Percentiles rank a stretch among this genome's conserved stretches.
Conservation (phyloP, 2,888 invertebrate species). For the Lycaena phlaeas region DNA sequence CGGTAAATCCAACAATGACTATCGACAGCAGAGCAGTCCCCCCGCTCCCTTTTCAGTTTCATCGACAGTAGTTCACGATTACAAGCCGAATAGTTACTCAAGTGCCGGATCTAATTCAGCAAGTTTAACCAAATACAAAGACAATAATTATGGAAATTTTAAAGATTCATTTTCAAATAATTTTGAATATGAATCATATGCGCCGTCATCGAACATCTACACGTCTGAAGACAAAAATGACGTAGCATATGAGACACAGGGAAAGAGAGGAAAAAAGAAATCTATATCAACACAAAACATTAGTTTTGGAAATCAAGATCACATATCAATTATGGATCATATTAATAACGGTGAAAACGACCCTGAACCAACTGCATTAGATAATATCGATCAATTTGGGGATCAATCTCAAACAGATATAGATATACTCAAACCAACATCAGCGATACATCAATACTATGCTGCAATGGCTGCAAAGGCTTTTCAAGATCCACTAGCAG, state of each 20-base stretch:
- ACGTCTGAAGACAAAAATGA: slow-evolving; percentile 36
- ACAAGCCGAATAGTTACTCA: slow-evolving; percentile 40
- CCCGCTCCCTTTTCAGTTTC: slow-evolving; percentile 49
- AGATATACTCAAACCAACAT: slow-evolving; percentile 42
- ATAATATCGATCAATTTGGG: slow-evolving; percentile 32
- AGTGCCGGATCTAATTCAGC: slow-evolving; percentile 24
- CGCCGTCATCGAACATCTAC: slow-evolving; percentile 46
- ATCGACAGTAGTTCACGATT: slow-evolving; percentile 51
- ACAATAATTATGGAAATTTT: slow-evolving; percentile 40
- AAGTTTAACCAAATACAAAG: slow-evolving; percentile 38
- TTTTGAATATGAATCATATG: slow-evolving; percentile 48
- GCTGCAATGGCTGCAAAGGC: slow-evolving; percentile 49
- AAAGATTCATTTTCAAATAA: slow-evolving; percentile 45
- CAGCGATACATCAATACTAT: slow-evolving; percentile 51
- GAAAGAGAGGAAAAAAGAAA: slow-evolving; percentile 46
- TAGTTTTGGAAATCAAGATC: slow-evolving; percentile 52
- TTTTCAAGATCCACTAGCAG: slow-evolving; percentile 37
- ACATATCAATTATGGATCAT: slow-evolving; percentile 49
- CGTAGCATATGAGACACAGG: slow-evolving; percentile 26
- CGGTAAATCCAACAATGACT: slow-evolving; percentile 36
- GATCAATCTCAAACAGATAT: slow-evolving; percentile 30
- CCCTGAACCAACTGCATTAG: slow-evolving; percentile 33
- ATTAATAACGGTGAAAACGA: slow-evolving; percentile 32
- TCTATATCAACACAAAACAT: slow-evolving; percentile 61
- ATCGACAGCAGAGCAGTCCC: slow-evolving; percentile 35